Percentiles rank a stretch among this genome's conserved stretches.
These are phyloP conservation scores for Allygus modestus DNA, from an alignment of 2,888 invertebrate species.

Conservation along the genomic window DNA sequence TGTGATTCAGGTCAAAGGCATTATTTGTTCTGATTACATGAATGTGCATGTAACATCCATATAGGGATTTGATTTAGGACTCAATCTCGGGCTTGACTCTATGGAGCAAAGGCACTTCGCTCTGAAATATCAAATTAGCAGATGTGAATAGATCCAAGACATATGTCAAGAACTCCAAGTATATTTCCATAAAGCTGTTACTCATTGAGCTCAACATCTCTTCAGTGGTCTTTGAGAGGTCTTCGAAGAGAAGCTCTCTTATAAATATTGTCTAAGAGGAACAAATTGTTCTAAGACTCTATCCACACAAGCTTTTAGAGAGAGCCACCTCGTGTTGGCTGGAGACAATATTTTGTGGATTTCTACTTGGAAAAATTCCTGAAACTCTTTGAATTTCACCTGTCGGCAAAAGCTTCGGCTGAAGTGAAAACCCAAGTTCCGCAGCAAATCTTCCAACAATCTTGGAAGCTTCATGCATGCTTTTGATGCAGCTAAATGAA, in stretches of 20 bases:
- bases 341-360: constrained; percentile 27
- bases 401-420: constrained; percentile 3
- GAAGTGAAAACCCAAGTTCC: constrained; percentile 20
- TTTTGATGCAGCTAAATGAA: constrained; percentile 33
- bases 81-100: background rate
- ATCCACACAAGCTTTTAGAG: constrained; percentile 19
- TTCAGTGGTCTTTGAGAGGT: constrained; percentile 23
- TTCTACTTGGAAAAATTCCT: constrained; percentile 44
- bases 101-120: background rate
- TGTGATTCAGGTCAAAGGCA: constrained; percentile 46
- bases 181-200: background rate
- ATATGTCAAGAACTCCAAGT: background rate
- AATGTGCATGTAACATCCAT: background rate
- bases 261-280: background rate
- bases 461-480: constrained; percentile 15
- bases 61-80: background rate
- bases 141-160: background rate
- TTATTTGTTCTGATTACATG: background rate
- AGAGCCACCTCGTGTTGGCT: constrained; percentile 14
- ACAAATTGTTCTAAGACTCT: background rate
- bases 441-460: constrained; percentile 18
- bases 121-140: background rate
- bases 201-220: background rate
- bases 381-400: constrained; percentile 13
- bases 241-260: background rate